Percentiles rank a stretch among this genome's conserved stretches.
Evolutionary conservation across 1,140 invertebrate species (phyloP).

Genomic region (Phymastichus coffea): DNA sequence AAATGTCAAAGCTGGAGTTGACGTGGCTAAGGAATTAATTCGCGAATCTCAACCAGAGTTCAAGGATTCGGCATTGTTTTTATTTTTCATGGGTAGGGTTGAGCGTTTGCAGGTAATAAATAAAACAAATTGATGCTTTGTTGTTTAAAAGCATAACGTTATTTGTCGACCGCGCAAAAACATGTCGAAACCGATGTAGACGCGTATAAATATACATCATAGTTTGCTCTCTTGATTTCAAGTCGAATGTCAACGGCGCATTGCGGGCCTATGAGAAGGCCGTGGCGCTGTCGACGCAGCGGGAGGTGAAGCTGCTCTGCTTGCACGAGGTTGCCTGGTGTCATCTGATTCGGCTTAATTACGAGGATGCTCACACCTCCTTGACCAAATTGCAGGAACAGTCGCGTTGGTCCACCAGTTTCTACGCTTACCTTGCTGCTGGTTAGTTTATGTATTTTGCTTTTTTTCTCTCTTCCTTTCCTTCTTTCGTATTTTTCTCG

Average conservation of each 20-base stretch:
- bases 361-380: conserved; percentile 58
- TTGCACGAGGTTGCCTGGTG: conserved; percentile 76
- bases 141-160: not conserved
- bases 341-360: conserved; percentile 66
- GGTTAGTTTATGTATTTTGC: conserved; percentile 47
- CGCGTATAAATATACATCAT: not conserved
- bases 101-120: conserved; percentile 63
- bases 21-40: conserved; percentile 63
- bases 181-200: not conserved
- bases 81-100: conserved; percentile 70
- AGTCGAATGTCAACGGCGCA: conserved; percentile 65
- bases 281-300: conserved; percentile 62
- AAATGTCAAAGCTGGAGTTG: conserved; percentile 62
- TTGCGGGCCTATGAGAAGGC: conserved; percentile 63
- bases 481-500: not conserved
- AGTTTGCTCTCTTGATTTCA: conserved; percentile 33
- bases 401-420: conserved; percentile 69
- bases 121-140: not conserved
- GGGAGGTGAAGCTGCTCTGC: conserved; percentile 69
- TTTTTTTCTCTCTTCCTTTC: not conserved
- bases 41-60: conserved; percentile 63
- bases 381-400: conserved; percentile 64
- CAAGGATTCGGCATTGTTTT: conserved; percentile 66
- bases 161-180: not conserved
- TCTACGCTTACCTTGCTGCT: conserved; percentile 70